Percentiles rank a stretch among this genome's conserved stretches.
phyloP scores from a whole-genome alignment of 2,888 invertebrate species.

The Cheilosia vernalis region DNA sequence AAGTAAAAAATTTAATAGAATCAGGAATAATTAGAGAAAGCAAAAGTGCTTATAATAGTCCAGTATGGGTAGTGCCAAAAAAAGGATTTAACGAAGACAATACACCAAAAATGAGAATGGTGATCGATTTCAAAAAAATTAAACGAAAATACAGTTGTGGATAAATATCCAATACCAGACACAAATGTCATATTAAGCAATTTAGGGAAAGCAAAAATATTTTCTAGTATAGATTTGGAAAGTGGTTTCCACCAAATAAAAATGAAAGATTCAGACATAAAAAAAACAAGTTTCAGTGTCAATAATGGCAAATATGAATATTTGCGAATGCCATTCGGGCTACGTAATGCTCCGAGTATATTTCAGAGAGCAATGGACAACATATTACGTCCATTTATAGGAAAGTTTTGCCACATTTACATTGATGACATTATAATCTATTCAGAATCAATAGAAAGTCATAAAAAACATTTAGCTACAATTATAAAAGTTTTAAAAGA shows the following conservation, averaged over 20 bases:
- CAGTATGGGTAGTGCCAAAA: conserved; percentile 30
- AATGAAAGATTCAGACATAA: conserved; percentile 6
- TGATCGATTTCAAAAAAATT: conserved; percentile 30
- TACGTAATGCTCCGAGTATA: conserved; percentile 12
- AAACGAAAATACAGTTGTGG: conserved; percentile 27
- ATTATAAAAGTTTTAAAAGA: conserved; percentile 1
- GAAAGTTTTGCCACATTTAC: conserved; percentile 10
- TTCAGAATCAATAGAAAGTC: not conserved
- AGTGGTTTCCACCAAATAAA: conserved; percentile 17
- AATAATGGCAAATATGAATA: conserved; percentile 20
- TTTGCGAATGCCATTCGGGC: conserved; percentile 6
- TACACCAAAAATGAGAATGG: conserved; percentile 2
- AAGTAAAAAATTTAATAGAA: conserved; percentile 32
- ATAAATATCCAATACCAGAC: conserved; percentile 23
- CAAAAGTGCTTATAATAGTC: conserved; percentile 18
- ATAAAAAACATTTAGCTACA: too few relatives aligned
- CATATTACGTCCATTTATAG: conserved; percentile 14
- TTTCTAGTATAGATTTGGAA: conserved; percentile 37
- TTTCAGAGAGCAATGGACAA: conserved; percentile 24
- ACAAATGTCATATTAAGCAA: conserved; percentile 44
- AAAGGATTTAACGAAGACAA: conserved; percentile 24
- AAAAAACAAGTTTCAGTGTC: conserved; percentile 8
- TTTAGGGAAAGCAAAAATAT: conserved; percentile 25
- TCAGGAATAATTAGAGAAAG: conserved; percentile 31
- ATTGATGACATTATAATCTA: conserved; percentile 13